Conservation (phyloP, 30 jellyfish, hydroid and myxozoan species). For the Turritopsis rubra region DNA sequence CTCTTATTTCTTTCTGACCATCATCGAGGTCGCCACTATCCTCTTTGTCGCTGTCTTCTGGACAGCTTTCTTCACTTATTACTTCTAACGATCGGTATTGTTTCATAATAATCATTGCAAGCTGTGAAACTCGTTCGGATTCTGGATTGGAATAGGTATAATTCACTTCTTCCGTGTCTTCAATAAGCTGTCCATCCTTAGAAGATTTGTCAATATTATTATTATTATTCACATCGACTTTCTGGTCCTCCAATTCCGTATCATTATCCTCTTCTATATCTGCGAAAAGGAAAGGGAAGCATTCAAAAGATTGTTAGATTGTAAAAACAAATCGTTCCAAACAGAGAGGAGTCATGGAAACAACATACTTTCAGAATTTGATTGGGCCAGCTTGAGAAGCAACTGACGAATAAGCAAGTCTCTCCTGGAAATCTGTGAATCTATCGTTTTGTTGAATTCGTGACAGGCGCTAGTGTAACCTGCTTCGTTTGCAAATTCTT, state of each 20-base stretch:
- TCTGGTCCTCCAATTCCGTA: not conserved
- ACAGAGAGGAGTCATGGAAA: not conserved
- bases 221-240: not conserved
- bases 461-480: conserved; percentile 12
- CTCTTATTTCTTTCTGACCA: not conserved
- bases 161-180: not conserved
- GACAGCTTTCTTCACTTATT: not conserved
- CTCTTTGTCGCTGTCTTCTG: not conserved
- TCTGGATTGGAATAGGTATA: conserved; percentile 1
- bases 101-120: conserved; percentile 1
- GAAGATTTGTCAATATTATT: not conserved
- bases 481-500: not conserved
- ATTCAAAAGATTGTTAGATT: too few species aligned
- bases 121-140: not conserved
- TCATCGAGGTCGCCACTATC: not conserved
- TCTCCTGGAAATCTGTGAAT: not conserved
- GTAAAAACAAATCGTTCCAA: not conserved
- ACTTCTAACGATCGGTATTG: conserved; percentile 12
- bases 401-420: not conserved
- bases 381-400: not conserved
- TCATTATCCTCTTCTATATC: too few species aligned
- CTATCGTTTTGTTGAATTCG: conserved; percentile 1
- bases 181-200: not conserved
- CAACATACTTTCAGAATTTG: not conserved
- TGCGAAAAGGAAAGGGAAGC: too few species aligned